Evolutionary conservation across 2,797 vertebrate genomes (phyloP), one percentile per base, ranked within the genome.

Genomic region (Myotis pilosus): DNA sequence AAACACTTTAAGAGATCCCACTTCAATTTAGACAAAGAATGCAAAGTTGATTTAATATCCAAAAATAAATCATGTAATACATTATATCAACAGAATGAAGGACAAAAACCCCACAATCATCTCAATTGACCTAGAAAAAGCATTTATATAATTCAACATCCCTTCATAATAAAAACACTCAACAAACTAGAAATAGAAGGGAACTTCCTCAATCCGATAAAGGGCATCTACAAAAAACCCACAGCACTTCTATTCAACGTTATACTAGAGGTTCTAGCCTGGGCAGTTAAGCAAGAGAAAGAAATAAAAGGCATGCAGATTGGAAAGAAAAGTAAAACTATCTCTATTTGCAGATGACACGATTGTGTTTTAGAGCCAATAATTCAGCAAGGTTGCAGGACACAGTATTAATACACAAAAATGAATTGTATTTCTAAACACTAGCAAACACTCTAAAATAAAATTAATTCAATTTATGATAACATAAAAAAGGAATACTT

Each of bases 401-500:
- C 49, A 91, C 2, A 96, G 13, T 78, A 83, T 49, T 25, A 41
- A 75, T 25, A 68, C 23, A 90, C 17, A 92, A 89, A 89, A 75
- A 66, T 66, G 57, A 89, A 62, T 0, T 80, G 57, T 60, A n/a
- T 74, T 71, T 94, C 49, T 90, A 79, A 72, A 53, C 0, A 41
- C n/a, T 80, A 85, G 36, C 53, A 30, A 89, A 92, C 12, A 92
- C 51, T 44, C 23, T 92, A 94, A 91, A 81, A 86, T 49, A 89
- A 89, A 85, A 89, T 78, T 57, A 86, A 69, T n/a, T 55, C 28
- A 75, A 84, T 83, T 74, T 84, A 88, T 41, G 86, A 57, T 41
- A 89, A 57, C 23, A 87, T 25, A 23, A 89, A 92, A 92, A 96
- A 87, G n/a, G 28, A 89, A 94, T 80, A 93, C 13, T 68, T 44